Base-by-base conservation (phyloP, 1,140 invertebrate species). In the Thrips palmi region DNA sequence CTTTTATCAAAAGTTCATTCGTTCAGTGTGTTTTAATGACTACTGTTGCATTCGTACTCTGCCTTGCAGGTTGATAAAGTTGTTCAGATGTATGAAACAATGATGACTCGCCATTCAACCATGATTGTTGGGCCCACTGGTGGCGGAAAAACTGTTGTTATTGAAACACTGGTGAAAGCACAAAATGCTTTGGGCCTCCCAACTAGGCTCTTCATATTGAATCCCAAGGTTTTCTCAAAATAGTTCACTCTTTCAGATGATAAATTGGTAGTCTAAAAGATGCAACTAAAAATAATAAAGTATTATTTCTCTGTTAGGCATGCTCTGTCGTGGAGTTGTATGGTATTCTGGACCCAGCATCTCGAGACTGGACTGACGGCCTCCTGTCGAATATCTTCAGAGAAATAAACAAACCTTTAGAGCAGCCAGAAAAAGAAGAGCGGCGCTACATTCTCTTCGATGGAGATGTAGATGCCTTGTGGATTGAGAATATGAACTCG, bases 401-500 rank as follows among this genome's bases (percentile, higher is more conserved):
- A 27, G 81, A 87, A 54, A 80, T 88, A 53, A 92, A 92, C 59
- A 75, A 70, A 60, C 68, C 73, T 1, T n/a, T n/a, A n/a, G n/a
- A n/a, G n/a, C 62, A 71, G 1, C 58, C 66, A 1, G 68, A 66
- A 4, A 68, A 63, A 41, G 60, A 71, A 34, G 81, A 86, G 54
- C 63, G 68, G 33, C 70, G 71, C 34, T 91, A 86, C 49, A 85
- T 87, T 43, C 59, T 88, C 30, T 91, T 89, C 60, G 88, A 93
- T 54, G 88, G 88, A 4, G 86, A 92, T 52, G 82, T 93, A 2
- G 87, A 92, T 64, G 76, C 85, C 5, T 59, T 89, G 4, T 93
- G 86, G 86, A 85, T 92, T 44, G 86, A 91, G 60, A 91, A 91
- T 57, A 89, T 92, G 84, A 92, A 92, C 59, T 88, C 85, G 1